Conservation (phyloP, 2,797 vertebrate species). For the Artibeus lituratus region DNA sequence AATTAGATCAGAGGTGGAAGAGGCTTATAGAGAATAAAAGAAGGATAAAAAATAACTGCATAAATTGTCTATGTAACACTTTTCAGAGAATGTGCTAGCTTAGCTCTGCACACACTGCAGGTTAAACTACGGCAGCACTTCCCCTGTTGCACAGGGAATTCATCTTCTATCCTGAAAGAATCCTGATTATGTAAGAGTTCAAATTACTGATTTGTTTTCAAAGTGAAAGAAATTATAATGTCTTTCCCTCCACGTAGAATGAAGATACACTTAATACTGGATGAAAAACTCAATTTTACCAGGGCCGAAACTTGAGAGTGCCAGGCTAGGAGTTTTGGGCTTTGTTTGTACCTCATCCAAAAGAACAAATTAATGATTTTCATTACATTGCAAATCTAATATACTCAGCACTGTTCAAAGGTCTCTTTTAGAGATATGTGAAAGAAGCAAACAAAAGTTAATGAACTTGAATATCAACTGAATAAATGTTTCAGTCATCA, state of each 20-base stretch:
- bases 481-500: conserved; percentile 27
- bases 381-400: conserved; percentile 21
- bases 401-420: conserved; percentile 17
- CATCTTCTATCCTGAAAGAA: conserved; percentile 31
- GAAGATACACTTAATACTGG: conserved; percentile 17
- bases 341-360: conserved; percentile 26
- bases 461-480: conserved; percentile 41
- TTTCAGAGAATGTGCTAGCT: conserved; percentile 21
- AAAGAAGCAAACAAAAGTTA: conserved; percentile 51
- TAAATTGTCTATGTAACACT: neutral
- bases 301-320: neutral
- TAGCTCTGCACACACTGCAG: neutral
- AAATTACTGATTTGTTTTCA: conserved; percentile 41
- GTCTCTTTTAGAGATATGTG: neutral
- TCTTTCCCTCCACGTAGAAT: neutral
- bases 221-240: conserved; percentile 34
- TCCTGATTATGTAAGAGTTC: conserved; percentile 42
- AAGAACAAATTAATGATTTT: conserved; percentile 55
- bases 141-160: neutral
- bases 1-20: conserved; percentile 27
- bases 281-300: neutral
- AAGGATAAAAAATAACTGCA: conserved; percentile 20
- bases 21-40: conserved; percentile 15
- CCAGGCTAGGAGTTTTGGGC: neutral
- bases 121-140: conserved; percentile 4